These are phyloP conservation scores for Morus bassanus DNA, from an alignment of 2,797 vertebrate species.

Conservation along the genomic window DNA sequence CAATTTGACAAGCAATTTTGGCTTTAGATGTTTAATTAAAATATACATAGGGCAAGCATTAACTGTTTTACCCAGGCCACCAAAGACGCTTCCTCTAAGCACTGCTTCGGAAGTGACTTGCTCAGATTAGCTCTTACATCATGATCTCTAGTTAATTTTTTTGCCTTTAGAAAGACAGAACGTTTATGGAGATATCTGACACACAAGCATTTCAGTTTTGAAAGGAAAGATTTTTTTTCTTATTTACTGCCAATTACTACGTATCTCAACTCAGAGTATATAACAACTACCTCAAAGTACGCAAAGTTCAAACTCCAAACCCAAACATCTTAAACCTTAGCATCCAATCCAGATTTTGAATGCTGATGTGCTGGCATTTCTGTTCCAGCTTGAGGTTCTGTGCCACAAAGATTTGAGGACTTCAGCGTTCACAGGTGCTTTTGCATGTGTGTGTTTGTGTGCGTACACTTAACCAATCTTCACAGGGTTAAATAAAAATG, in stretches of 20 bases:
- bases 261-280: not conserved
- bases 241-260: not conserved
- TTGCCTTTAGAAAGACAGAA: not conserved
- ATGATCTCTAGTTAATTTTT: not conserved
- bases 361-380: not conserved
- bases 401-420: not conserved
- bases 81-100: not conserved
- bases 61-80: not conserved
- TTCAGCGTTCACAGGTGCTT: not conserved
- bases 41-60: not conserved
- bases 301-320: not conserved
- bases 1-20: not conserved
- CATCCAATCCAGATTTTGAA: not conserved
- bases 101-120: not conserved
- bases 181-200: not conserved
- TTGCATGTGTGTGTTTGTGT: not conserved
- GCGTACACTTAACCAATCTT: not conserved
- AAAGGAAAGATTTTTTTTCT: constrained; percentile 28
- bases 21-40: not conserved
- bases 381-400: not conserved
- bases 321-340: not conserved
- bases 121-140: not conserved
- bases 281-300: not conserved
- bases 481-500: not conserved
- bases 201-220: not conserved